Conservation (phyloP, 2,113 vertebrate genomes). For the Rhea americana region DNA sequence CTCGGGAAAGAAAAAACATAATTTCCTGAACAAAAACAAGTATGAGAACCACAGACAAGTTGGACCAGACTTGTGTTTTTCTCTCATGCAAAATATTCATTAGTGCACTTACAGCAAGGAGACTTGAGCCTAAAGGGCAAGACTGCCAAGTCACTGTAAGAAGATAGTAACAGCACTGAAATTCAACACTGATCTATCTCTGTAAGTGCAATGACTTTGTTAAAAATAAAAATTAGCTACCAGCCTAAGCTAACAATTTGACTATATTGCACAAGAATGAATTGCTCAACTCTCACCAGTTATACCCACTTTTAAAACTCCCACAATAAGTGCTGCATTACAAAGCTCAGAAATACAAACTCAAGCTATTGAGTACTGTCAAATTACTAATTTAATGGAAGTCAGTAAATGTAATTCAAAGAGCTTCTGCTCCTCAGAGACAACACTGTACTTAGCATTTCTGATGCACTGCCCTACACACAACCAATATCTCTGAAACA, state of each 20-base stretch:
- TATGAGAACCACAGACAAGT: background rate
- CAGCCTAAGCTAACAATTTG: background rate
- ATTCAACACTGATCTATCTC: background rate
- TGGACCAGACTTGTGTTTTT: background rate
- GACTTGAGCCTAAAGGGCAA: background rate
- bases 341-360: background rate
- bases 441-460: background rate
- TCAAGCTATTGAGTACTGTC: background rate
- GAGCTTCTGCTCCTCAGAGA: background rate
- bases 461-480: background rate
- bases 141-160: background rate
- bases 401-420: background rate
- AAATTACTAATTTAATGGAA: background rate
- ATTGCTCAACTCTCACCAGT: background rate
- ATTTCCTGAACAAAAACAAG: constrained; percentile 19
- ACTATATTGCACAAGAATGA: fast-evolving
- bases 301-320: background rate
- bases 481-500: background rate
- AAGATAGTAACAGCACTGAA: background rate
- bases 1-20: background rate
- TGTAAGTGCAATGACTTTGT: background rate
- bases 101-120: background rate
- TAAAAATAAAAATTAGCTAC: background rate
- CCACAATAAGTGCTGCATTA: background rate
- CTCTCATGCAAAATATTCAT: background rate